Evolutionary conservation across 1,140 invertebrate genomes (phyloP), one percentile per base, ranked within the genome.

Genomic region (Hormaphis cornu): DNA sequence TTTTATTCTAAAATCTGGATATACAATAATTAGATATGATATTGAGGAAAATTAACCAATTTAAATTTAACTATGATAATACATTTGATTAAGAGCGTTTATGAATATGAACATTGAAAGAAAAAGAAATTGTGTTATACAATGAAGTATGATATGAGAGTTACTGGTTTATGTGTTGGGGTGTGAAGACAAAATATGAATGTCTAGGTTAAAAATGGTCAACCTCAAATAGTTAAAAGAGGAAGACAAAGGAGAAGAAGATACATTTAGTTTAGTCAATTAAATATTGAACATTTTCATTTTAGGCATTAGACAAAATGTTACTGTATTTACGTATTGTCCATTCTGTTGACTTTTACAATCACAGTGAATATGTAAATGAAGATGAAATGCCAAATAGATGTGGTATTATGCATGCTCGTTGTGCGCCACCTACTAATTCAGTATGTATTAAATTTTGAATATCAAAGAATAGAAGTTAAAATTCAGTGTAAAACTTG

Each of bases 381-480:
- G 97, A 99, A 80, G 97, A 99, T 79, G 95, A 97, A 77, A 99
- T 99, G 97, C 97, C 97, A 0, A 98, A 99, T 78, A 83, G 95
- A 30, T 97, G 96, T 80, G 96, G 96, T 16, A 97, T 99, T 71
- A 93, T 99, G 82, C 97, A 99, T 78, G 94, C 94, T 1, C 83
- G 97, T 56, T 95, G 93, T 59, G 85, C 87, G 20, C 84, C 91
- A 4, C 91, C 94, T 1, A 83, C 84, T 5, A 85, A 85, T 46
- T 91, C 93, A 79, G 86, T 93, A 56, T 83, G 30, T 70, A 35
- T 44, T 30, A 22, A 48, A 52, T 28, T 61, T 54, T 48, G 18
- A 28, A 28, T 48, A 46, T 40, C 48, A 20, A 37, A 12, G n/a
- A n/a, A n/a, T n/a, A 50, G 24, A 7, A 44, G 6, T 59, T 40